A percentile compares a stretch with the other conserved stretches of the same genome.
These are phyloP conservation scores for Alviniconcha strummeri DNA, from an alignment of 2,888 invertebrate species.

Conservation along the genomic window DNA sequence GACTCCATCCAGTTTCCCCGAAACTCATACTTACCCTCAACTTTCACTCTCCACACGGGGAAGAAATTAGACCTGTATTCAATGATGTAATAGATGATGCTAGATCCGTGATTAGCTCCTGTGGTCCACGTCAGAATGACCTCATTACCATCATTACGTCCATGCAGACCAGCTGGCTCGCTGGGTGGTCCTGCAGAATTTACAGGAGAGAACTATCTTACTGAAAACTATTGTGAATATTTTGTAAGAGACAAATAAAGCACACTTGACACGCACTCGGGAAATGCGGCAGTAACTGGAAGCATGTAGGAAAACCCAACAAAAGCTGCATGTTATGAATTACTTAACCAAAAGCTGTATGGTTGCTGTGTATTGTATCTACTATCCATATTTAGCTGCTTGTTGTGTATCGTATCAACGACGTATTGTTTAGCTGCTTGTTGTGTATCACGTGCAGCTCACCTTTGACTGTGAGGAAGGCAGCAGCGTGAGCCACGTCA, in stretches of 20 bases:
- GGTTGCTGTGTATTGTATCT: too few species aligned
- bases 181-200: conserved; percentile 85
- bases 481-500: conserved; percentile 40
- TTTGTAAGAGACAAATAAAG: too few species aligned
- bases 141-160: conserved; percentile 84
- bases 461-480: conserved; percentile 50
- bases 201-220: not conserved
- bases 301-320: too few species aligned
- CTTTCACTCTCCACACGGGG: conserved; percentile 46
- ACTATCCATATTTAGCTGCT: too few species aligned
- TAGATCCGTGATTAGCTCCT: conserved; percentile 88
- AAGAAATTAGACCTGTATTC: conserved; percentile 71
- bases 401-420: too few species aligned
- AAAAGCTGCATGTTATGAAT: too few species aligned
- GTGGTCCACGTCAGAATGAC: conserved; percentile 75
- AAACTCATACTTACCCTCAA: conserved; percentile 36
- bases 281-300: too few species aligned
- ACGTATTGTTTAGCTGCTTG: too few species aligned
- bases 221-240: too few species aligned
- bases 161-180: conserved; percentile 89
- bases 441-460: not conserved
- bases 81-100: conserved; percentile 85
- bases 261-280: too few species aligned
- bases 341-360: too few species aligned
- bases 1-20: too few species aligned